phyloP scores from a whole-genome alignment of 2,113 vertebrate genomes.

The Elachura formosa region DNA sequence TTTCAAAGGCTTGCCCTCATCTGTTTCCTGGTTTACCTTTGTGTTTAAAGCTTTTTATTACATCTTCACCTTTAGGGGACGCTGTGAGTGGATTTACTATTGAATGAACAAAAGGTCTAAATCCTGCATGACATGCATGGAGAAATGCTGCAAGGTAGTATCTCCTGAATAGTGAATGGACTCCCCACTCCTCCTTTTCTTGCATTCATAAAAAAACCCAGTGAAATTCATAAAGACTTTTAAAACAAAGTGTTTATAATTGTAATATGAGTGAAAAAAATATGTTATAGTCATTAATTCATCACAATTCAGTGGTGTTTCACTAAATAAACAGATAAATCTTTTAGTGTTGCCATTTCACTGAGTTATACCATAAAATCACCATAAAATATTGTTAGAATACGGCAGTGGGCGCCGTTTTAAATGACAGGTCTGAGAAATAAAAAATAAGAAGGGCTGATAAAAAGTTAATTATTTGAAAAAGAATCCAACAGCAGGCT shows the following conservation, averaged over 20 bases:
- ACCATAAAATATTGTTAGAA: neutral
- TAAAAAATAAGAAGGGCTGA: neutral
- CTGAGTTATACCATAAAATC: neutral
- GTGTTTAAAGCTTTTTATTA: neutral
- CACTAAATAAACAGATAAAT: neutral
- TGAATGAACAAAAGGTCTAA: neutral
- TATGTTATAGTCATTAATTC: neutral
- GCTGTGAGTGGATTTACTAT: neutral
- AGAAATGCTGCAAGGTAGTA: neutral
- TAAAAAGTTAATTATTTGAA: neutral
- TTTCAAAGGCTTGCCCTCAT: neutral
- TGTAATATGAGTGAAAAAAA: neutral
- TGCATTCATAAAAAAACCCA: neutral
- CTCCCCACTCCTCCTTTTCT: accelerated
- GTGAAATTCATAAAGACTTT: neutral
- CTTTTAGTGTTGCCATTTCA: neutral
- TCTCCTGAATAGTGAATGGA: neutral
- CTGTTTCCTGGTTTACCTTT: neutral
- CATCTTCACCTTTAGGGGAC: neutral
- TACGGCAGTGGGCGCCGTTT: neutral
- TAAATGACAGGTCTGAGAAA: neutral
- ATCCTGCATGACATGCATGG: neutral
- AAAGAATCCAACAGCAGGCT: neutral
- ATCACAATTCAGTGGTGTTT: neutral
- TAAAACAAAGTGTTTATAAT: neutral